phyloP scores from a whole-genome alignment of 2,797 vertebrate species.

The Eulemur mongoz region DNA sequence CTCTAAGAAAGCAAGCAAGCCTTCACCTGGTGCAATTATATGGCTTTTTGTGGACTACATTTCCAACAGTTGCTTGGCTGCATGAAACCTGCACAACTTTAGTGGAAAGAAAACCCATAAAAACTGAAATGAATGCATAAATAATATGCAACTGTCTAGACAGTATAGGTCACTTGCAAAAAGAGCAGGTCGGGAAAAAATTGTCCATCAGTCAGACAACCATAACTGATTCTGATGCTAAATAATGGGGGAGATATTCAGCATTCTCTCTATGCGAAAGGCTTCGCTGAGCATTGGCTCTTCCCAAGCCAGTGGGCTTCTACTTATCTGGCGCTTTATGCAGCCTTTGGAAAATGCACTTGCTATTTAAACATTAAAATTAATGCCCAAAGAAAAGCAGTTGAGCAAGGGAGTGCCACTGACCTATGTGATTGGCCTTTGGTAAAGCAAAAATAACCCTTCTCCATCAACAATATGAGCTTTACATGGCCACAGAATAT shows the following conservation, averaged over 20 bases:
- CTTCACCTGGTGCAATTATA: not conserved
- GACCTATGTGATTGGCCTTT: slow-evolving; percentile 79
- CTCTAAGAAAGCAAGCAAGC: not conserved
- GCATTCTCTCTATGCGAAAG: slow-evolving; percentile 98
- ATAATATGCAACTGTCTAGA: slow-evolving; percentile 97
- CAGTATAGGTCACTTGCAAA: slow-evolving; percentile 97
- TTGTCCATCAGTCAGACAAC: slow-evolving; percentile 99
- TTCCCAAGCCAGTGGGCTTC: slow-evolving; percentile 91
- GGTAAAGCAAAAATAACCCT: slow-evolving; percentile 82
- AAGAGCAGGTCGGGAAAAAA: slow-evolving; percentile 96
- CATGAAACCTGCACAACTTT: slow-evolving; percentile 82
- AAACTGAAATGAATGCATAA: slow-evolving; percentile 91
- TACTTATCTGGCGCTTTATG: slow-evolving; percentile 91
- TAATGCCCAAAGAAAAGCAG: slow-evolving; percentile 82
- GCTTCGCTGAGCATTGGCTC: slow-evolving; percentile 96
- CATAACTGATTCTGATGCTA: slow-evolving; percentile 99
- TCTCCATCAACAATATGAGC: slow-evolving; percentile 60
- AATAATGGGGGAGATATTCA: slow-evolving; percentile 98
- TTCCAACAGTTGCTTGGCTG: slow-evolving; percentile 68
- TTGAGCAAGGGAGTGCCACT: slow-evolving; percentile 80
- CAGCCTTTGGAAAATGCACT: slow-evolving; percentile 87
- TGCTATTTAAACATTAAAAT: slow-evolving; percentile 90
- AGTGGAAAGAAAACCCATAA: slow-evolving; percentile 74
- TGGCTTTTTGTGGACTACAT: slow-evolving; percentile 9
- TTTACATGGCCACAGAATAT: slow-evolving; percentile 69